Conservation (phyloP, 2,797 vertebrate genomes). For the Jordanella pulchra region DNA sequence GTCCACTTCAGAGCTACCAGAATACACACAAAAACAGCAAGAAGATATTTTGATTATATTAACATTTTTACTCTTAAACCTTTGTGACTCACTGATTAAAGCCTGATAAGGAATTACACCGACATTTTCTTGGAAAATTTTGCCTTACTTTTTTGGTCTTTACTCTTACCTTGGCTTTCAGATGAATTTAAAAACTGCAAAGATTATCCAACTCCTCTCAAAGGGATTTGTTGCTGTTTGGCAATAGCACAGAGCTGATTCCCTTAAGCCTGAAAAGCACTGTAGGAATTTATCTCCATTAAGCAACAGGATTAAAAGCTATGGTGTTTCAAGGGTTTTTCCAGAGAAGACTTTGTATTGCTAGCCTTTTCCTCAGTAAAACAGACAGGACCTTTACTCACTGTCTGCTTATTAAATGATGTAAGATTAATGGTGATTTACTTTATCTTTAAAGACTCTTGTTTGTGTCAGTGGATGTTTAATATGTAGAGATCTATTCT, state of each 20-base stretch:
- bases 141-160: constrained; percentile 20
- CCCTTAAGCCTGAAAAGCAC: constrained; percentile 67
- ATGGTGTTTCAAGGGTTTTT: constrained; percentile 62
- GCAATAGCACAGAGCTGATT: constrained; percentile 56
- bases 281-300: constrained; percentile 74
- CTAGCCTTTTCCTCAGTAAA: constrained; percentile 25
- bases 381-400: constrained; percentile 41
- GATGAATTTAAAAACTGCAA: constrained; percentile 55
- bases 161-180: constrained; percentile 42
- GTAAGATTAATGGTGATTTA: constrained; percentile 52
- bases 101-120: not conserved
- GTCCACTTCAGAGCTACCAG: not conserved
- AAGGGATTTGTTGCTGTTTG: constrained; percentile 69
- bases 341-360: constrained; percentile 35
- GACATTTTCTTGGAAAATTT: not conserved
- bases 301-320: constrained; percentile 74
- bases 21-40: not conserved
- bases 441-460: constrained; percentile 36
- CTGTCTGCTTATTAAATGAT: constrained; percentile 59
- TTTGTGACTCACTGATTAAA: constrained; percentile 5
- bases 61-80: not conserved
- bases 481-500: constrained; percentile 32
- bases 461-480: constrained; percentile 27
- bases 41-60: not conserved
- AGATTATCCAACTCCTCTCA: constrained; percentile 58